Evolutionary conservation across 1,140 invertebrate species (phyloP).

Genomic region (Anastrepha obliqua): DNA sequence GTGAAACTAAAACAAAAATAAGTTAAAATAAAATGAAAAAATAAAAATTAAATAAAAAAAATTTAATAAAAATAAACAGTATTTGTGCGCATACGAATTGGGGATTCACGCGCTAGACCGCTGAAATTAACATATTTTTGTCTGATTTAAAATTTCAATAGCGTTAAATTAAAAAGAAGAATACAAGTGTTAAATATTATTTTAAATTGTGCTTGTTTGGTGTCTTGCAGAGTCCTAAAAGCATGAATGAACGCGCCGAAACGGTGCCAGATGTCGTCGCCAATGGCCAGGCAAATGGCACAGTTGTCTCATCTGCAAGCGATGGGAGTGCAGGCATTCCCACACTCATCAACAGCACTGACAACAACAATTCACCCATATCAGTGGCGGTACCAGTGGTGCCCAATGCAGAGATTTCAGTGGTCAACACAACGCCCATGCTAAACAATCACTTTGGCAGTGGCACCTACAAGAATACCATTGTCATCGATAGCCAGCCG

Average conservation of each 20-base stretch:
- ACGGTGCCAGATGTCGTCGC: constrained; percentile 50
- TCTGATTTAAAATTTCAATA: too few species aligned
- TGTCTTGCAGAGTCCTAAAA: constrained; percentile 52
- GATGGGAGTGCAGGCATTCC: constrained; percentile 62
- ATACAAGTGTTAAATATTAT: too few species aligned
- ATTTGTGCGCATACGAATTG: too few species aligned
- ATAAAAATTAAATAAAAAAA: not conserved
- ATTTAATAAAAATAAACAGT: too few species aligned
- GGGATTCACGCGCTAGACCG: too few species aligned
- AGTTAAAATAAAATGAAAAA: not conserved
- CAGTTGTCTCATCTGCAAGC: not conserved
- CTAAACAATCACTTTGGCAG: constrained; percentile 57
- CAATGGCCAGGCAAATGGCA: constrained; percentile 12
- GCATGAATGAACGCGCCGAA: constrained; percentile 56
- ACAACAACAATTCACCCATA: not conserved
- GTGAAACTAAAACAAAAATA: too few species aligned
- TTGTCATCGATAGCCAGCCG: constrained; percentile 69
- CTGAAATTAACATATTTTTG: too few species aligned
- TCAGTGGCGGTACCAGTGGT: not conserved
- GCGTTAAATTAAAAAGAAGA: too few species aligned
- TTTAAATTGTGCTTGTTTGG: not conserved
- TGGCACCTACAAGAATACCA: constrained; percentile 63
- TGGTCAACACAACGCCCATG: constrained; percentile 59
- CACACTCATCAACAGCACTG: constrained; percentile 57
- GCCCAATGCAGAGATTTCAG: constrained; percentile 47